Conservation (phyloP, 2,797 vertebrate species). For the Sebastes oblongus region DNA sequence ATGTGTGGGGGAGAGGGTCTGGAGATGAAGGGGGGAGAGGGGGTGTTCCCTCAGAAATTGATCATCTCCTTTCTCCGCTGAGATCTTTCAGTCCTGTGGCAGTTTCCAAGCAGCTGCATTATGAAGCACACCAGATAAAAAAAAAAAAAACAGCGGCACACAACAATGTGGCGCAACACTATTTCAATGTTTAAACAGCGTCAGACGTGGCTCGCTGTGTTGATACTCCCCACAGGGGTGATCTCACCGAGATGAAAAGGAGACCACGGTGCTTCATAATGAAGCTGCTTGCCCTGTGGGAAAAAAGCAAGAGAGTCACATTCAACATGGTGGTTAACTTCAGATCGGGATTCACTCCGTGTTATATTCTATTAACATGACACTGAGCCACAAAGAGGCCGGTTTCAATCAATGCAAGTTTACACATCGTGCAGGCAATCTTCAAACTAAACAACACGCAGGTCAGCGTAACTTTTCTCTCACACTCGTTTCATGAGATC, state of each 20-base stretch:
- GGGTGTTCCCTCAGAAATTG: constrained; percentile 67
- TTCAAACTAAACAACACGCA: constrained; percentile 21
- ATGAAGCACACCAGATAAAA: constrained; percentile 60
- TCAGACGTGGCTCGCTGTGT: constrained; percentile 69
- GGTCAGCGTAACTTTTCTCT: constrained; percentile 27
- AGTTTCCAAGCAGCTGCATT: constrained; percentile 71
- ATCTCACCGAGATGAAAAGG: constrained; percentile 71
- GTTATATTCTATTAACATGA: constrained; percentile 59
- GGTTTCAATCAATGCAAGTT: constrained; percentile 32
- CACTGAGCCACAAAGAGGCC: constrained; percentile 48
- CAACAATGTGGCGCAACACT: constrained; percentile 71
- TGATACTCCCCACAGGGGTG: constrained; percentile 76
- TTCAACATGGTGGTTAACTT: constrained; percentile 66
- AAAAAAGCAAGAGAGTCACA: constrained; percentile 58
- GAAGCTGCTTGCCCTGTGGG: constrained; percentile 76
- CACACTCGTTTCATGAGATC: constrained; percentile 17
- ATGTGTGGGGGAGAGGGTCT: background rate
- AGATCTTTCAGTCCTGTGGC: constrained; percentile 67
- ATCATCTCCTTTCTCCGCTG: constrained; percentile 63
- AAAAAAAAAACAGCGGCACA: constrained; percentile 21
- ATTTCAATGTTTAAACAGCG: constrained; percentile 76
- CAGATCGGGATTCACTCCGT: constrained; percentile 60
- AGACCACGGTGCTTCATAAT: constrained; percentile 73
- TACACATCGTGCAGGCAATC: constrained; percentile 31
- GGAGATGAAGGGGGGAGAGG: constrained; percentile 32